phyloP scores from a whole-genome alignment of 2,888 invertebrate species.

The Cosmia pyralina region DNA sequence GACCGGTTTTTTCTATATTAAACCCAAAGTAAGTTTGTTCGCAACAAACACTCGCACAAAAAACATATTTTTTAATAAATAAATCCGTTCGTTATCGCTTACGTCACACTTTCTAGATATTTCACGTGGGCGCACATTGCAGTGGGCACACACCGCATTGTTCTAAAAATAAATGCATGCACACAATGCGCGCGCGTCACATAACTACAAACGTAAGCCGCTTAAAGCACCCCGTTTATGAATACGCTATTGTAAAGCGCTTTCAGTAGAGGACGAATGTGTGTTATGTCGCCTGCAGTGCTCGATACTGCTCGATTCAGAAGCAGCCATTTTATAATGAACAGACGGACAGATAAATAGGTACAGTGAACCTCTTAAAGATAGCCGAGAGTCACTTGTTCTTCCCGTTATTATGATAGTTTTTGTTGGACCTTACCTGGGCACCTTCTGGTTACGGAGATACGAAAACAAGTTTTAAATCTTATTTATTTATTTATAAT shows the following conservation, averaged over 20 bases:
- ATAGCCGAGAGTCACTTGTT: neutral
- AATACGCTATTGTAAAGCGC: constrained; percentile 26
- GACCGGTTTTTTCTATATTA: no score
- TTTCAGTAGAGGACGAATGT: neutral
- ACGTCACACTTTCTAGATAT: neutral
- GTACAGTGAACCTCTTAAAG: neutral
- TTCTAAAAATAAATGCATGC: constrained; percentile 37
- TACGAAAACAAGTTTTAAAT: no score
- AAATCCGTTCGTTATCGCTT: constrained; percentile 3
- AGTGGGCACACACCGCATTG: constrained; percentile 21
- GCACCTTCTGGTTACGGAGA: no score
- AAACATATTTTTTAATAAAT: neutral
- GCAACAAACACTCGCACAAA: neutral
- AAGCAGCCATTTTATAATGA: neutral
- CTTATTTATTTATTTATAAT: no score
- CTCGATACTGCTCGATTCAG: neutral
- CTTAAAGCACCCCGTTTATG: constrained; percentile 33
- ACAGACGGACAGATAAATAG: neutral
- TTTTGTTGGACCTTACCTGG: neutral
- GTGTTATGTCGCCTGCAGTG: neutral
- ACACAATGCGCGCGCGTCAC: constrained; percentile 19
- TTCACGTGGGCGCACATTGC: constrained; percentile 24
- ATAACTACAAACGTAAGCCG: constrained; percentile 29
- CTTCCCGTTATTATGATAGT: neutral
- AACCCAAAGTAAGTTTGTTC: neutral